These are phyloP conservation scores for Thereva nobilitata DNA, from an alignment of 2,888 invertebrate genomes.

Conservation along the genomic window DNA sequence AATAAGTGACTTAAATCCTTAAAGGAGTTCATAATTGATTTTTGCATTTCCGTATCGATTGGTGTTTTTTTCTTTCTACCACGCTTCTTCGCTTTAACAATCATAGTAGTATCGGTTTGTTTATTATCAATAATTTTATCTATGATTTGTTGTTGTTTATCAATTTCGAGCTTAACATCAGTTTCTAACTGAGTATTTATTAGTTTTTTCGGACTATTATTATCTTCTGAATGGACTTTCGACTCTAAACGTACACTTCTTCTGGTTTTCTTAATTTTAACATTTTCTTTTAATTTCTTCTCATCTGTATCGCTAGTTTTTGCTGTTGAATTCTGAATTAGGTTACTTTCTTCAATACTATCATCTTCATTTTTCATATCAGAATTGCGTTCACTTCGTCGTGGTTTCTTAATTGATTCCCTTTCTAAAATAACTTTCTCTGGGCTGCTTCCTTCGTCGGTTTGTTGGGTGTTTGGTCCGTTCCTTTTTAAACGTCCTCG, in stretches of 20 bases:
- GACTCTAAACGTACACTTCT: conserved; percentile 26
- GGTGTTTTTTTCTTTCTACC: too few species aligned
- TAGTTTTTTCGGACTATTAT: conserved; percentile 30
- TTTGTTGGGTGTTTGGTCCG: background rate
- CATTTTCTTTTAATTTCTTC: background rate
- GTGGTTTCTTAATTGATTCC: conserved; percentile 10
- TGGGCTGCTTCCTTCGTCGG: background rate
- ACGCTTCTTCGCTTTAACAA: too few species aligned
- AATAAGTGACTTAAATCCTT: background rate
- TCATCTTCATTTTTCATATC: conserved; percentile 36
- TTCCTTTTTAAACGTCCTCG: background rate
- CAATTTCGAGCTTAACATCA: background rate
- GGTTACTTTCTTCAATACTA: conserved; percentile 12
- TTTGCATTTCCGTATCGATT: too few species aligned
- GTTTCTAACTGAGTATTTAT: background rate
- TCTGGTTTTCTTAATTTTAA: conserved; percentile 17
- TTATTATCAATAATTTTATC: too few species aligned
- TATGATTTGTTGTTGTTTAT: conserved; percentile 62
- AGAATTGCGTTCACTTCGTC: conserved; percentile 29
- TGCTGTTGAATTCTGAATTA: background rate
- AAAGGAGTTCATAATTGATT: too few species aligned
- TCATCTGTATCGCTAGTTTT: background rate
- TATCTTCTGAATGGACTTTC: conserved; percentile 14
- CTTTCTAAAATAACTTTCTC: background rate
- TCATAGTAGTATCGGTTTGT: too few species aligned